Base-by-base conservation (phyloP, 2,113 vertebrate genomes). In the Toxotes chatareus region DNA sequence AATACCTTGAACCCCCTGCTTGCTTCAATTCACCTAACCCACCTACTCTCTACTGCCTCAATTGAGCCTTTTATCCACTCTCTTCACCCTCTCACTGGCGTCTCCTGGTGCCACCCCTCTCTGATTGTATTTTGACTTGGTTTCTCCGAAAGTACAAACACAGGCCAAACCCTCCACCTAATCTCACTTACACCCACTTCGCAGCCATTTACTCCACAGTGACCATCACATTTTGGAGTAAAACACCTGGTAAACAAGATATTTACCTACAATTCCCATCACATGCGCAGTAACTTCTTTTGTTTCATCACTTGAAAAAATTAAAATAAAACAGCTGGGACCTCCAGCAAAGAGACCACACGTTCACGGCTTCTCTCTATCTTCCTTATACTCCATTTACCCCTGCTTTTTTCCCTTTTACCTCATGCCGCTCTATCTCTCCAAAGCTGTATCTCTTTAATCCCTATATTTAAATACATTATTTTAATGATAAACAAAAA, bases 261-360 rank as follows among this genome's bases (percentile, higher is more conserved):
- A 69, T 75, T 36, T 23, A 55, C 31, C 21, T 16, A 14, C 21
- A 53, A 19, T 16, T 27, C n/a, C 10, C 44, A 23, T 47, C 8
- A 60, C 17, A 46, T 53, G 21, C 7, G 7, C 47, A 17, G 36
- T 19, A n/a, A 27, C 31, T 40, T 27, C 7, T 40, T 49, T 21
- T 40, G 32, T 71, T 72, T 76, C 51, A 59, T 72, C 67, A 36
- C 40, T 46, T 40, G 51, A 16, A 66, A 67, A 73, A 57, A 19
- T 21, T 3, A 1, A 27, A 27, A 61, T 7, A 44, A 46, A 46
- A 13, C 57, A 47, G 7, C 51, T 38, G 61, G 51, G 51, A 57
- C 21, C 55, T 44, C 10, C 55, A 42, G 62, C 69, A 49, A 38
- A 17, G n/a, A 59, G 34, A 65, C 65, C 27, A 57, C 66, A 71